Percentiles rank a stretch among this genome's conserved stretches.
Evolutionary conservation across 2,888 invertebrate species (phyloP).

Genomic region (Troides oblongomaculatus): DNA sequence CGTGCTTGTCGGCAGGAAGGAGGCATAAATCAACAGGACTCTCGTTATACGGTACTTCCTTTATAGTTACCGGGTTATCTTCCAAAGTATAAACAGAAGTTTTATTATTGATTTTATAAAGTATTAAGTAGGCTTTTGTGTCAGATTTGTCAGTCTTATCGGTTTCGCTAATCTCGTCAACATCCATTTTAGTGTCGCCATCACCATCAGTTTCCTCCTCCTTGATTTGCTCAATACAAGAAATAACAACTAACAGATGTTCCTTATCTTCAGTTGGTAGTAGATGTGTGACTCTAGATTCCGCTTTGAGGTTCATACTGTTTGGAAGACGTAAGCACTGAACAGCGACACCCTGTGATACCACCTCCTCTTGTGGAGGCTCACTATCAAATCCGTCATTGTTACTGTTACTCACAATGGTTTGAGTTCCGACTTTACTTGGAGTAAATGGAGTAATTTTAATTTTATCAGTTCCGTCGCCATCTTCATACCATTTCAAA

Average conservation of each 20-base stretch:
- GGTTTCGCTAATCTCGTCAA: slow-evolving; percentile 58
- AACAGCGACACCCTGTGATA: slow-evolving; percentile 73
- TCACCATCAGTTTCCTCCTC: slow-evolving; percentile 60
- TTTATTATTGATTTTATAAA: slow-evolving; percentile 64
- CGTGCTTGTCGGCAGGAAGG: slow-evolving; percentile 77
- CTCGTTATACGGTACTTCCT: slow-evolving; percentile 82
- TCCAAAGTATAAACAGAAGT: slow-evolving; percentile 65
- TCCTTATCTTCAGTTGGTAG: slow-evolving; percentile 85
- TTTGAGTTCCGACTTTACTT: slow-evolving; percentile 63
- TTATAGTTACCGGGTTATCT: slow-evolving; percentile 81
- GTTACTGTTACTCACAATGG: slow-evolving; percentile 60
- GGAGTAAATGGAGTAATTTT: slow-evolving; percentile 57
- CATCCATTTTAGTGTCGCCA: slow-evolving; percentile 70
- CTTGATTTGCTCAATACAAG: slow-evolving; percentile 59
- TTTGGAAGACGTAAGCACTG: slow-evolving; percentile 80
- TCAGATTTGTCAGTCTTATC: slow-evolving; percentile 54
- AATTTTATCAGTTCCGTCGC: slow-evolving; percentile 64
- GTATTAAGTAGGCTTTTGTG: slow-evolving; percentile 61
- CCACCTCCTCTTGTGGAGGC: slow-evolving; percentile 64
- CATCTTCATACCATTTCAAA: slow-evolving; percentile 70
- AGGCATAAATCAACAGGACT: slow-evolving; percentile 85
- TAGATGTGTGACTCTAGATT: slow-evolving; percentile 81
- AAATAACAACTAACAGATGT: slow-evolving; percentile 82
- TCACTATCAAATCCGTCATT: slow-evolving; percentile 77
- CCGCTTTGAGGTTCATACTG: slow-evolving; percentile 67